Evolutionary conservation across 2,113 vertebrate genomes (phyloP), one percentile per base, ranked within the genome.

Genomic region (Tetraodon nigroviridis): DNA sequence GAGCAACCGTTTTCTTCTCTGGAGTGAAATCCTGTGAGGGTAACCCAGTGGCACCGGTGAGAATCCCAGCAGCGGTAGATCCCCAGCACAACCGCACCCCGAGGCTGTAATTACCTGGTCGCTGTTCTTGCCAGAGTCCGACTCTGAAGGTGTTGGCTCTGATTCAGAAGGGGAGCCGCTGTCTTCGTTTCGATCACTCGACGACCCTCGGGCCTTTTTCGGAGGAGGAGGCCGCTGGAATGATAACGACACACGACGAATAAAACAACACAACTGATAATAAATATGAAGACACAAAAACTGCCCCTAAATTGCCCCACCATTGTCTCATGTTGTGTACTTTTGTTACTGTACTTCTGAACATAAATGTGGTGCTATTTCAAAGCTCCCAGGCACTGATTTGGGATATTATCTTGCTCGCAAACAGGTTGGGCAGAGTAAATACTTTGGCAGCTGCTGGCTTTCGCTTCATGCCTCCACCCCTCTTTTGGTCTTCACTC

Each of bases 61-160:
- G 1, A 11, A 1, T 0, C 40, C 5, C 7, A 61, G 51, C 7
- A 21, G 17, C 51, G 41, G 63, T 7, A 16, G 5, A 42, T 29
- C 16, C 15, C 3, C 1, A 5, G 1, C 2, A 37, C 20, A 42
- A 24, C 55, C 4, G 17, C 5, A 40, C 0, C 17, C 5, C 24
- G 14, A 50, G 49, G 32, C 1, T 46, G 17, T 20, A 15, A 40
- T 40, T 21, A 96, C 96, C 92, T 99, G 94, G 85, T 99, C 95
- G 2, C 97, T 99, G 85, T 95, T 95, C 77, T 98, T 97, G 45
- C 93, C 94, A 0, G 94, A 95, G 76, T 96, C 96, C 0, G 95
- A 97, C 46, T 91, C 90, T 2, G 94, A 95, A 49, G 94, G 93
- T 0, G 94, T 93, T 32, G 95, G 92, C 51, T 97, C 95, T 27